Evolutionary conservation across 2,797 vertebrate species (phyloP), one percentile per base, ranked within the genome.

Genomic region (Anolis apletophallus): DNA sequence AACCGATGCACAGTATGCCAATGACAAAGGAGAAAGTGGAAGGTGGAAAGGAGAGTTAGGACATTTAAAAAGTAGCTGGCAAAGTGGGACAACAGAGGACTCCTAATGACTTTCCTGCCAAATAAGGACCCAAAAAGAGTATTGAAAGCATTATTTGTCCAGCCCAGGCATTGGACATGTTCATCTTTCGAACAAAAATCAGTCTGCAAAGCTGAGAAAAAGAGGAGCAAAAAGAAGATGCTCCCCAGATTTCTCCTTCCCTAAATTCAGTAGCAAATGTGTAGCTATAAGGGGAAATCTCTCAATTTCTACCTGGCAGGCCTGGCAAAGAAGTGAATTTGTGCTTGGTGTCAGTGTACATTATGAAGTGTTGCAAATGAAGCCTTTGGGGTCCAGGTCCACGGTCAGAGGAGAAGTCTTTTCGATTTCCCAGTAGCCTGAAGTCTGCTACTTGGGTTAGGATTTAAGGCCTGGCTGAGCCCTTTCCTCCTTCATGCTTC

Each of bases 401-500:
- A 40, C 50, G 78, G 81, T 32, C 75, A 0, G 59, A 1, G 17
- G 61, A 2, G 68, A 54, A 78, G 71, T 67, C 16, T 86, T 90
- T 91, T 78, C 88, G 69, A 85, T 90, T 87, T 86, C 85, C 85
- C 0, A 0, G 54, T 6, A 1, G 71, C 0, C 88, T 88, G 80
- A 50, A 80, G 73, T 78, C 32, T 50, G 57, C 55, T 0, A 0
- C 0, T 23, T 88, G 75, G 91, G 83, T 14, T 81, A 87, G 85
- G 84, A 94, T 93, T 89, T 89, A 91, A 88, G 88, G 71, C 76
- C 83, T 46, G 83, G 85, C 88, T 88, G 71, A 61, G n/a, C 81
- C 88, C 5, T 91, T 93, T 34, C 88, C 21, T 91, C 85, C 85
- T 91, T 54, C 85, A 46, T 80, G 52, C 26, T 71, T 76, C 78